Base-by-base conservation (phyloP, 2,888 invertebrate genomes). In the Lepidocyrtoides sp. region DNA sequence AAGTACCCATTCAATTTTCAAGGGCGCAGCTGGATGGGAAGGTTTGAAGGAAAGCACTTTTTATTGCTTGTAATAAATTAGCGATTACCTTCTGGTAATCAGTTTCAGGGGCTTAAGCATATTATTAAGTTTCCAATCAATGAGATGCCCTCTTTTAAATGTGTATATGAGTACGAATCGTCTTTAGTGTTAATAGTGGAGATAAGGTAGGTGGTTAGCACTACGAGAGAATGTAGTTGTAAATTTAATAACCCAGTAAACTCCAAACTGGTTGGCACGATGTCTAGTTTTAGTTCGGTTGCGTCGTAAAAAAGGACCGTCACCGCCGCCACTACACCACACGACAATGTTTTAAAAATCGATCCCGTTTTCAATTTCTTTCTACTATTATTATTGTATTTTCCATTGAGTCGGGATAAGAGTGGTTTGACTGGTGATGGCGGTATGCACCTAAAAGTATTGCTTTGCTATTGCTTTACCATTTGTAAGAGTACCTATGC, bases 281-380 rank as follows among this genome's bases (percentile, higher is more conserved):
- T 44, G 36, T 66, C 29, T 26, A 44, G 44, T 60, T 29, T 23
- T n/a, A 66, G 32, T 29, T 41, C n/a, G n/a, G 36, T 32, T 54
- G 29, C 36, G 14, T 20, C 69, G 29, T 29, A 29, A 29, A 51
- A 44, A 29, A 29, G 17, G 77, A 51, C 0, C 20, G 20, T 20
- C 72, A 44, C 23, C 72, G 20, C 14, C 36, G n/a, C 36, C 29
- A 69, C 29, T n/a, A n/a, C n/a, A n/a, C n/a, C 36, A 83, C 44
- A 77, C 32, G 87, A 87, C 87, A 79, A 51, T 87, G 87, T 87
- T 79, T 87, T 87, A 79, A 87, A 87, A 87, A 87, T 87, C 87
- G 87, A 87, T 87, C 72, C 87, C 79, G 29, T 79, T 87, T 87
- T 79, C 87, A 79, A 79, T 79, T 79, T 79, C 79, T 79, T 36